Conservation (phyloP, 2,113 vertebrate species). For the Marmota flaviventris region DNA sequence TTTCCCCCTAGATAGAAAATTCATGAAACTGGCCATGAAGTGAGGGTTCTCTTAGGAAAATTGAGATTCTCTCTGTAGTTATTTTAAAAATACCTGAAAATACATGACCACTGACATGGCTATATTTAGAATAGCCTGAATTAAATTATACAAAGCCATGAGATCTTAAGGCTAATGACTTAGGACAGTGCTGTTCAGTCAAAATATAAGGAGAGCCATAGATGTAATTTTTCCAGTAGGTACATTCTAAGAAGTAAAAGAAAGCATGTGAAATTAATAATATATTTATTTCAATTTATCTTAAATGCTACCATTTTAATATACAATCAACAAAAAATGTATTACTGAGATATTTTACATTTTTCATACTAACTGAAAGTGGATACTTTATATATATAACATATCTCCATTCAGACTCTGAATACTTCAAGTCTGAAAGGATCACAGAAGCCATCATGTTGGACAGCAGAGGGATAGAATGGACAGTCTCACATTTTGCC, state of each 20-base stretch:
- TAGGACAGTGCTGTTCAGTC: not conserved
- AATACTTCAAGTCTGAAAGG: not conserved
- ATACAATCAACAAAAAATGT: not conserved
- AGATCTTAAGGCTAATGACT: not conserved
- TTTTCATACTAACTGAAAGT: not conserved
- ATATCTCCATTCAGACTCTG: not conserved
- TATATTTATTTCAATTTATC: not conserved
- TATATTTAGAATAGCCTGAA: not conserved
- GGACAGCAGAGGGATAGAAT: not conserved
- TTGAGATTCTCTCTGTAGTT: not conserved
- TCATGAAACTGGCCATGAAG: not conserved
- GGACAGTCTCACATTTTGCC: not conserved
- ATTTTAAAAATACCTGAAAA: not conserved
- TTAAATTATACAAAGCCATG: not conserved
- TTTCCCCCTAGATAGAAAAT: not conserved
- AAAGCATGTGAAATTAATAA: not conserved
- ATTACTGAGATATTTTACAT: not conserved
- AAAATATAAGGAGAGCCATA: not conserved
- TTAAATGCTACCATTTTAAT: not conserved
- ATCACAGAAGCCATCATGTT: not conserved
- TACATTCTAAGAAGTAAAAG: not conserved
- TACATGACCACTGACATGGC: not conserved
- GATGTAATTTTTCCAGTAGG: not conserved
- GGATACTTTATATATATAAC: not conserved
- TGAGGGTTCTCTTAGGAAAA: not conserved